Evolutionary conservation across 1,140 invertebrate species (phyloP).

Genomic region (Atta texana): DNA sequence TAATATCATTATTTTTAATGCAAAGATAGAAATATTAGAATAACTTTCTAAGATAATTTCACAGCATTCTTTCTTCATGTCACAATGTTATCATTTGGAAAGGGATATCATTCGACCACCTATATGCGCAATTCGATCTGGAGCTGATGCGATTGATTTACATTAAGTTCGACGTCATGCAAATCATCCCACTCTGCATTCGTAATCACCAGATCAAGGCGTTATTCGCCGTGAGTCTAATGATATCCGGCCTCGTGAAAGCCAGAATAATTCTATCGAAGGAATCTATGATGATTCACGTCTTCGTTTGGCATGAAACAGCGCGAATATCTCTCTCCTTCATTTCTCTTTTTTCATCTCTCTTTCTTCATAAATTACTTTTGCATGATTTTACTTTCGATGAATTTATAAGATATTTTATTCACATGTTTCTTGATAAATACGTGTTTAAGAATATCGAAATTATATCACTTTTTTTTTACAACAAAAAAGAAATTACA

Average conservation of each 20-base stretch:
- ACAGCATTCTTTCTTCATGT: background rate
- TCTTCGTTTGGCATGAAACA: background rate
- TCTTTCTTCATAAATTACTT: conserved; percentile 22
- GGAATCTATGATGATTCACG: conserved; percentile 32
- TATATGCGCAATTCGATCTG: conserved; percentile 39
- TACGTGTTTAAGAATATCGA: background rate
- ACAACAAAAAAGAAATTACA: too few species aligned
- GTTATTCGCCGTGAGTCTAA: conserved; percentile 53
- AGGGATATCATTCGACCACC: conserved; percentile 11
- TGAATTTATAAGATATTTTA: background rate
- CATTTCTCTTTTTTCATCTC: background rate
- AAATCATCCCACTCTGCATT: conserved; percentile 38
- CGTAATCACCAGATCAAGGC: conserved; percentile 9
- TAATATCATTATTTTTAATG: conserved; percentile 16
- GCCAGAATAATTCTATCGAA: conserved; percentile 24
- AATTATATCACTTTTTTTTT: background rate
- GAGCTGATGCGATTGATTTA: conserved; percentile 49
- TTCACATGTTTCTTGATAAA: background rate
- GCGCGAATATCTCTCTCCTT: conserved; percentile 14
- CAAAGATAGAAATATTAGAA: background rate
- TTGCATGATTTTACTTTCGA: conserved; percentile 41
- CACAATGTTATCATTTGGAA: background rate
- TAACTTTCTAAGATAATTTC: conserved; percentile 23
- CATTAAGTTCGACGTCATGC: conserved; percentile 52
- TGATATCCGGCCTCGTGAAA: conserved; percentile 30